Percentiles rank a stretch among this genome's conserved stretches.
Evolutionary conservation across 2,888 invertebrate genomes (phyloP).

Genomic region (Nematopogon swammerdamellus): DNA sequence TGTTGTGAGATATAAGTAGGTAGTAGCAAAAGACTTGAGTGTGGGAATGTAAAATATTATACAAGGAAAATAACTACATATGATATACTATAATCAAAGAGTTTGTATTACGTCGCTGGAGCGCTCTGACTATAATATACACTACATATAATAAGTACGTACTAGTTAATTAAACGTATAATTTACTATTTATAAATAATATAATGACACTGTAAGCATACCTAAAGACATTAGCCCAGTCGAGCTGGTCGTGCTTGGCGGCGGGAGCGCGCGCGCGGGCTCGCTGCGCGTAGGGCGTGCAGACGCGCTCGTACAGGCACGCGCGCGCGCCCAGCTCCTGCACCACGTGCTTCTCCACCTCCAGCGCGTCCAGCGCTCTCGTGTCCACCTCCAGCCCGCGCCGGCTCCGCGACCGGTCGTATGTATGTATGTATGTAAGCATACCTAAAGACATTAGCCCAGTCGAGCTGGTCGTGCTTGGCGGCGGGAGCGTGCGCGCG

Average conservation of each 20-base stretch:
- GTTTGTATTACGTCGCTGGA: too few relatives aligned
- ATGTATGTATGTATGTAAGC: too few relatives aligned
- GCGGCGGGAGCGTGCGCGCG: slow-evolving; percentile 33
- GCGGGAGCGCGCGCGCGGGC: slow-evolving; percentile 39
- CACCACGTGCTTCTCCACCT: slow-evolving; percentile 78
- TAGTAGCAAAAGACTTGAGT: too few relatives aligned
- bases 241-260: slow-evolving; percentile 52
- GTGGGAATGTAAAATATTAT: too few relatives aligned
- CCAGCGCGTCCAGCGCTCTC: slow-evolving; percentile 61
- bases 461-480: slow-evolving; percentile 60
- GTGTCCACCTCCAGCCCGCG: slow-evolving; percentile 38
- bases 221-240: slow-evolving; percentile 76
- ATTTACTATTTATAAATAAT: too few relatives aligned
- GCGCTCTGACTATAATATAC: too few relatives aligned
- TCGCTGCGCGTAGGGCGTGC: slow-evolving; percentile 64
- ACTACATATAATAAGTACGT: too few relatives aligned
- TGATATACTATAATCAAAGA: too few relatives aligned
- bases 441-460: slow-evolving; percentile 74
- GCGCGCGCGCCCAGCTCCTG: slow-evolving; percentile 74
- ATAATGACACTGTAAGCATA: too few relatives aligned
- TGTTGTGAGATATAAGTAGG: too few relatives aligned
- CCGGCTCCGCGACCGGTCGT: slow-evolving; percentile 61
- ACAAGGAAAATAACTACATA: too few relatives aligned
- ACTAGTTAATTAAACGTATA: too few relatives aligned
- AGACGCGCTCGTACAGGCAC: slow-evolving; percentile 77